A percentile compares a stretch with the other conserved stretches of the same genome.
These are phyloP conservation scores for Canis aureus DNA, from an alignment of 2,113 vertebrate species.

Conservation along the genomic window DNA sequence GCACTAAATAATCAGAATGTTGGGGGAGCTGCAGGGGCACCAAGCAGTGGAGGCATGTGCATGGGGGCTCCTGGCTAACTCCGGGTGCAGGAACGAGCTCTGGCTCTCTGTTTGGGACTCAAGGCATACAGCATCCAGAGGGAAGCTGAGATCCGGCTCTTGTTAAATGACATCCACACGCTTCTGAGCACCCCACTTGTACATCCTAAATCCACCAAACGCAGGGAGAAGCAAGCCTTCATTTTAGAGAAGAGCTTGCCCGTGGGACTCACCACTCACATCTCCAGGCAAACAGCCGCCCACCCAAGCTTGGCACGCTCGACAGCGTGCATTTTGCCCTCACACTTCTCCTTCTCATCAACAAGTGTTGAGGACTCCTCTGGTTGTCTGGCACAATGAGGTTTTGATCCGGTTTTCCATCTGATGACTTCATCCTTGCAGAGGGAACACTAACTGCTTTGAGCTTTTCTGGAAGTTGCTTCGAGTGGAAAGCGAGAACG, in stretches of 20 bases:
- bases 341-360: fast-evolving
- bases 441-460: not conserved
- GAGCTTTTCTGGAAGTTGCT: not conserved
- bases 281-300: not conserved
- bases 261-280: fast-evolving
- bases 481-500: not conserved
- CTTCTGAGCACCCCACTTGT: fast-evolving
- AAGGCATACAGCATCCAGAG: fast-evolving
- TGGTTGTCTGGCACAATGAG: fast-evolving
- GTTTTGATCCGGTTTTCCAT: not conserved
- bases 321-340: fast-evolving
- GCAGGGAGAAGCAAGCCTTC: fast-evolving
- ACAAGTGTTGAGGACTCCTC: fast-evolving
- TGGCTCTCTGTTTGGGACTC: not conserved
- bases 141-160: fast-evolving
- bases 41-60: fast-evolving
- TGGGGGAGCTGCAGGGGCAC: fast-evolving
- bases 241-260: fast-evolving
- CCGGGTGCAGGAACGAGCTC: fast-evolving
- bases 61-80: fast-evolving
- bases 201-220: fast-evolving
- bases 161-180: fast-evolving
- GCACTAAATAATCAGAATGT: not conserved
- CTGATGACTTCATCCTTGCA: not conserved
- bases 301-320: fast-evolving